Evolutionary conservation across 1,140 invertebrate species (phyloP).

Genomic region (Lasaia peninsularis): DNA sequence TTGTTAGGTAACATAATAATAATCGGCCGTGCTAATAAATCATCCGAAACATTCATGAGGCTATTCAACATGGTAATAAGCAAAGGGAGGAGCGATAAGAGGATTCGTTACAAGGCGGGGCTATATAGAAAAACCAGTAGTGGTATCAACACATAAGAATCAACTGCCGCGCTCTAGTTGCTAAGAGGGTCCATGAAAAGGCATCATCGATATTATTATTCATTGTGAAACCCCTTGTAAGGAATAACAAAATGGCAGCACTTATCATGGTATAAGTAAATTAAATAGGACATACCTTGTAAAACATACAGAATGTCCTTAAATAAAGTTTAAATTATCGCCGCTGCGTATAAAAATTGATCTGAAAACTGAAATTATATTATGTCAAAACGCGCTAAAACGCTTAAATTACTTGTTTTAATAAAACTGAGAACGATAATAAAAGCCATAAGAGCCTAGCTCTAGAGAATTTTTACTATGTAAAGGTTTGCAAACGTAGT

Average conservation of each 20-base stretch:
- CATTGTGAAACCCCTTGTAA: constrained; percentile 4
- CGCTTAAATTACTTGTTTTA: no score
- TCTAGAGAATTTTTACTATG: no score
- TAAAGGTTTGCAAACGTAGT: no score
- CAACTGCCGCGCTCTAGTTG: constrained; percentile 57
- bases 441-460: no score
- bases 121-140: constrained; percentile 59
- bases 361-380: no score
- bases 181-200: constrained; percentile 32
- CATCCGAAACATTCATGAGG: background rate
- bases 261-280: background rate
- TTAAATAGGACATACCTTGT: no score
- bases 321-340: no score
- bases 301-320: no score
- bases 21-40: background rate
- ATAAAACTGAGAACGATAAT: no score
- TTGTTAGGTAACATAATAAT: background rate
- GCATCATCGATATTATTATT: constrained; percentile 3
- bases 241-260: background rate
- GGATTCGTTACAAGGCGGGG: constrained; percentile 58
- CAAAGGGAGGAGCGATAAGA: constrained; percentile 65
- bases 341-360: no score
- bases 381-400: no score
- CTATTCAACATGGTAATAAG: constrained; percentile 38
- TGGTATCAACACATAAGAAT: constrained; percentile 30